Conservation (phyloP, 2,888 invertebrate genomes). For the Lepidochitona cinerea region DNA sequence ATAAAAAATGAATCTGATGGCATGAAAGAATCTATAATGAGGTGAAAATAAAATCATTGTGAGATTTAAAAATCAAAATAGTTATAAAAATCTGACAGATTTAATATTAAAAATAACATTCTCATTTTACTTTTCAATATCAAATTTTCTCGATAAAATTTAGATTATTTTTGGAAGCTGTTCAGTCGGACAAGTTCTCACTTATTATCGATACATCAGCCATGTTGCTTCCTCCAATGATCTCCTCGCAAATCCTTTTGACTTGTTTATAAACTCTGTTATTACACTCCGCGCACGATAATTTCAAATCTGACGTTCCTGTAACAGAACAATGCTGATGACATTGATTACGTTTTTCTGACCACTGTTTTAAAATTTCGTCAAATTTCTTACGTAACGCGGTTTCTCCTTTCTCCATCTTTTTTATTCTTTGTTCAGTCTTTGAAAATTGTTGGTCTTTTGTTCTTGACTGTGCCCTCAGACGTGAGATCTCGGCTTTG, state of each 20-base stretch:
- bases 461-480: conserved; percentile 41
- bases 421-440: conserved; percentile 4
- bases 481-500: conserved; percentile 34
- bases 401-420: background rate
- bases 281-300: conserved; percentile 45
- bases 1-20: too few species aligned
- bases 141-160: too few species aligned
- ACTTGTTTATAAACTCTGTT: conserved; percentile 44
- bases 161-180: too few species aligned
- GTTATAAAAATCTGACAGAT: too few species aligned
- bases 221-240: background rate
- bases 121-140: too few species aligned
- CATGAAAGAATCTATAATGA: too few species aligned
- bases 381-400: background rate
- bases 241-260: conserved; percentile 42
- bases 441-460: conserved; percentile 37
- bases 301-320: conserved; percentile 35
- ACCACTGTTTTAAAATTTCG: background rate
- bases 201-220: background rate
- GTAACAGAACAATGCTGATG: conserved; percentile 40
- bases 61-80: too few species aligned
- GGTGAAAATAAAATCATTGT: too few species aligned
- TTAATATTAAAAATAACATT: too few species aligned
- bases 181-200: background rate
- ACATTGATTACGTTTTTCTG: conserved; percentile 31